A percentile compares a stretch with the other conserved stretches of the same genome.
Evolutionary conservation across 2,888 invertebrate species (phyloP).

Genomic region (Cinara cedri): DNA sequence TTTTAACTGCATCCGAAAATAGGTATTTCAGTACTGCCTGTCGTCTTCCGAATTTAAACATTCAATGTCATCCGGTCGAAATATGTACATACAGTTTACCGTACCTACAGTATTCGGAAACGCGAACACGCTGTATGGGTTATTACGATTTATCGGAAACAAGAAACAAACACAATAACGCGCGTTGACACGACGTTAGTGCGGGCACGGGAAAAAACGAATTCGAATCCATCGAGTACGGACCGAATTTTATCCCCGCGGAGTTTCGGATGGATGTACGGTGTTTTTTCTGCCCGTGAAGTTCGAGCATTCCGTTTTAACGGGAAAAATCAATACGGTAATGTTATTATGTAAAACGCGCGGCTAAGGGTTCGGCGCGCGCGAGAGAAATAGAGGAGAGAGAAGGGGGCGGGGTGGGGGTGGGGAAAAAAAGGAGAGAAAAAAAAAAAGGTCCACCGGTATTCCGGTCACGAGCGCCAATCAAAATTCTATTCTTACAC

Average conservation of each 20-base stretch:
- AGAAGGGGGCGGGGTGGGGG: too few species aligned
- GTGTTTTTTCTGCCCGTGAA: neutral
- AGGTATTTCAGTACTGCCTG: too few species aligned
- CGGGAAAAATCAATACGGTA: slow-evolving; percentile 47
- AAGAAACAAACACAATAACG: neutral
- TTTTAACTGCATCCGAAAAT: too few species aligned
- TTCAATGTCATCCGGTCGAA: too few species aligned
- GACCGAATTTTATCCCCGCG: slow-evolving; percentile 3
- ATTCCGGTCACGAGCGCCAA: slow-evolving; percentile 57
- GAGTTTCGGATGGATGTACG: slow-evolving; percentile 13
- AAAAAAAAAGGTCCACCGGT: slow-evolving; percentile 49
- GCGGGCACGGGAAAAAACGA: neutral
- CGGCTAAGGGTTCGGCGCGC: slow-evolving; percentile 11
- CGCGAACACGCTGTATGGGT: too few species aligned
- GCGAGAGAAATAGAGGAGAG: neutral
- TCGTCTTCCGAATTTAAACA: too few species aligned
- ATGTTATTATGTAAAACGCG: slow-evolving; percentile 54
- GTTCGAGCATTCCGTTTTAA: slow-evolving; percentile 21
- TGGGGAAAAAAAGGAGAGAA: neutral
- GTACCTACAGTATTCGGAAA: too few species aligned
- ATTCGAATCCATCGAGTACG: neutral
- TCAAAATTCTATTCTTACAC: slow-evolving; percentile 57
- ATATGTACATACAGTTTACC: too few species aligned
- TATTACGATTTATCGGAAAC: neutral
- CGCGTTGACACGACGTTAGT: neutral